These are phyloP conservation scores for Drosophila pullipes DNA, from an alignment of 2,888 invertebrate species.

Conservation along the genomic window DNA sequence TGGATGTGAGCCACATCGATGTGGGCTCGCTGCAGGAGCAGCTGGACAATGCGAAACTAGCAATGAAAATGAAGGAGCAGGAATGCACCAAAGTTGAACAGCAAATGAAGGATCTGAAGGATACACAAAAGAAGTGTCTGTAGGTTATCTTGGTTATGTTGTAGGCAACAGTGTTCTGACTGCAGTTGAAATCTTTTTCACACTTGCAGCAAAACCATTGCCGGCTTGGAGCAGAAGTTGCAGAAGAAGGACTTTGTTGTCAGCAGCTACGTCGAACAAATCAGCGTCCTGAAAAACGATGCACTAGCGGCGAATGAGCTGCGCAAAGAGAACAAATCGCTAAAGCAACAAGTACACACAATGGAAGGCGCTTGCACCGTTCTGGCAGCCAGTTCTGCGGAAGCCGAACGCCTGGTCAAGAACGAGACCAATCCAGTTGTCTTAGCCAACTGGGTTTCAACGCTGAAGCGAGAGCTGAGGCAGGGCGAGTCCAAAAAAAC, in stretches of 20 bases:
- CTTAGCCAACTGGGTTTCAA: constrained; percentile 88
- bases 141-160: constrained; percentile 48
- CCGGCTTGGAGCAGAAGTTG: constrained; percentile 82
- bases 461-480: constrained; percentile 87
- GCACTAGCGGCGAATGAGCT: constrained; percentile 86
- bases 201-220: constrained; percentile 78
- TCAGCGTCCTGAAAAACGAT: constrained; percentile 87
- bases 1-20: constrained; percentile 87
- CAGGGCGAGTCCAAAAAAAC: constrained; percentile 85
- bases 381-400: constrained; percentile 87
- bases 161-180: background rate
- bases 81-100: constrained; percentile 73
- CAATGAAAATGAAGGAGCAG: constrained; percentile 86
- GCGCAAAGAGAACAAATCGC: constrained; percentile 86
- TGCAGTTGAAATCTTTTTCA: background rate
- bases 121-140: constrained; percentile 83
- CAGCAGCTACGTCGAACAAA: constrained; percentile 82
- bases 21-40: constrained; percentile 88
- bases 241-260: constrained; percentile 77
- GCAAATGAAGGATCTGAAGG: constrained; percentile 74
- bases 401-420: constrained; percentile 88
- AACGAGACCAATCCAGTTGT: constrained; percentile 87
- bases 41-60: constrained; percentile 88
- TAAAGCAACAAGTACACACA: constrained; percentile 87
- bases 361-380: constrained; percentile 88